Conservation (phyloP, 2,888 invertebrate species). For the Dioctria linearis region DNA sequence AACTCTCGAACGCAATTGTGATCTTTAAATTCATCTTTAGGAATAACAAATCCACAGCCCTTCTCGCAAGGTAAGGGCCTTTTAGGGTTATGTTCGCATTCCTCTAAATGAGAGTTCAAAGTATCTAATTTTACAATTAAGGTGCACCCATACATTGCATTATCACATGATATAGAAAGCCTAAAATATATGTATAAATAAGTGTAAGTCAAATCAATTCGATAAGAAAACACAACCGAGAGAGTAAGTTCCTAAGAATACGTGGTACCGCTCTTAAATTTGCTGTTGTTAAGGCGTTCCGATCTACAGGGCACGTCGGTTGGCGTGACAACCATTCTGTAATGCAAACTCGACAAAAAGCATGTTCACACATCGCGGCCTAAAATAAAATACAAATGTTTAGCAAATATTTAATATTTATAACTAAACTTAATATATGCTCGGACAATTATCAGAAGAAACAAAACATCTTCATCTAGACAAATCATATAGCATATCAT, state of each 20-base stretch:
- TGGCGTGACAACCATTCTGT: slow-evolving; percentile 95
- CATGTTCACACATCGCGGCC: slow-evolving; percentile 97
- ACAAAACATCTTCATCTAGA: no score
- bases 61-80: slow-evolving; percentile 93
- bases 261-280: slow-evolving; percentile 94
- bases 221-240: slow-evolving; percentile 74
- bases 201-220: not conserved
- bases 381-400: slow-evolving; percentile 67
- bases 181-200: slow-evolving; percentile 69
- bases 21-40: slow-evolving; percentile 94
- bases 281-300: slow-evolving; percentile 89
- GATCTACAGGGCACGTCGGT: slow-evolving; percentile 95
- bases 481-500: no score
- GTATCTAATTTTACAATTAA: slow-evolving; percentile 89
- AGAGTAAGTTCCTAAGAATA: slow-evolving; percentile 91
- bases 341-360: slow-evolving; percentile 94
- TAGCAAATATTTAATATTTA: no score
- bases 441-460: no score
- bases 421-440: no score
- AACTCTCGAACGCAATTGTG: slow-evolving; percentile 95
- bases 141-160: slow-evolving; percentile 89
- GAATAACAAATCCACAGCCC: slow-evolving; percentile 94
- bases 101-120: slow-evolving; percentile 86
- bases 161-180: slow-evolving; percentile 92
- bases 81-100: slow-evolving; percentile 96